Base-by-base conservation (phyloP, 2,888 invertebrate genomes). In the Alviniconcha strummeri region DNA sequence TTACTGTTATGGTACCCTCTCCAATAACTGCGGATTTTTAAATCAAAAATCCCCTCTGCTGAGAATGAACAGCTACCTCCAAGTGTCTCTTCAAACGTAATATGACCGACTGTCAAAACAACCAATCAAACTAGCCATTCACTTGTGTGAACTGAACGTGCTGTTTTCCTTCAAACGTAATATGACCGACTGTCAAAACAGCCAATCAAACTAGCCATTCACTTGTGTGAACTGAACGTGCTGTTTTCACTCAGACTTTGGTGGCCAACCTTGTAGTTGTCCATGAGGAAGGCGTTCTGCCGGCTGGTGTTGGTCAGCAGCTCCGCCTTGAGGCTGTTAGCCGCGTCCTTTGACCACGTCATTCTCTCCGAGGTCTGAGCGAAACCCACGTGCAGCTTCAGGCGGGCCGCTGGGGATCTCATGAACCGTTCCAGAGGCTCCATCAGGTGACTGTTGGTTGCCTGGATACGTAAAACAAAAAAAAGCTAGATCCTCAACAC, bases 221-320 rank as follows among this genome's bases (percentile, higher is more conserved):
- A 36, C 36, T 36, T 36, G 36, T 36, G 36, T 36, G 1, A 36
- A 36, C 36, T 36, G 36, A 36, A 36, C 36, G 36, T 36, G 36
- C 36, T 36, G 36, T 36, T 36, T 36, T 74, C 36, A 0, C 36
- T 36, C 0, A 36, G 36, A 36, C 36, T 36, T 36, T 36, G 36
- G 0, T 36, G 36, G 5, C 80, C 5, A 52, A 81, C 81, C 72
- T 81, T 81, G 52, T 81, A 81, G 52, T 74, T 54, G 52, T 81
- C 81, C 81, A 81, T 81, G 36, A 81, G 74, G 36, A 81, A 74
- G 36, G 36, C 81, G 74, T 81, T 81, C 52, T 81, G 57, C 4
- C 52, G 54, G 74, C 11, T 55, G 13, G 81, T 81, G 81, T 74
- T 52, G 13, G 13, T 9, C 5, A 74, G 72, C 36, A 81, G 17